Evolutionary conservation across 2,113 vertebrate genomes (phyloP), one percentile per base, ranked within the genome.

Genomic region (Pelvicachromis taeniatus): DNA sequence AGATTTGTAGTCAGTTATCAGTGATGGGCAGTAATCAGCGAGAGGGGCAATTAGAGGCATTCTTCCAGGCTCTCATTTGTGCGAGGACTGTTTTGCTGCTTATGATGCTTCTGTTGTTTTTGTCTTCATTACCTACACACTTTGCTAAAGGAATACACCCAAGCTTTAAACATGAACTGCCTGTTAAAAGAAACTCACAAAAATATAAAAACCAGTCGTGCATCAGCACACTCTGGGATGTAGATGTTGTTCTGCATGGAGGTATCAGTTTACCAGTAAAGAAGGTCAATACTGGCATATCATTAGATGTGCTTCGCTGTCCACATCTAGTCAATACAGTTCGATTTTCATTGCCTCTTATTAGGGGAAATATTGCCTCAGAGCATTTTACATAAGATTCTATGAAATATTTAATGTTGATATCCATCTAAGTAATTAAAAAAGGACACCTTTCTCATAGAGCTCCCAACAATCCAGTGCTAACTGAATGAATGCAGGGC

Each of bases 11-110:
- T 26, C 45, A 23, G 65, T 31, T 13, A 17, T 82, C 53, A 61
- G 9, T 53, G 65, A 91, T 91, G 61, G 45, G 84, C 33, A 42
- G 83, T 19, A 91, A 90, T 92, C 89, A 93, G 58, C 35, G 5
- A 1, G 21, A 61, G 45, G 59, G 65, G 75, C 79, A 93, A 91
- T 92, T 87, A 89, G 81, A 29, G 6, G 48, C 79, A 65, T 91
- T 92, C 77, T 82, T 80, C 59, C 6, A 14, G 7, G 75, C 58
- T 83, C 52, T 70, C 75, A 42, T 61, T 23, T 26, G 23, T 8
- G 2, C 53, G 80, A 78, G 21, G 59, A 83, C 59, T 88, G 61
- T 80, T 85, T 40, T 35, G 68, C 48, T 82, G 83, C 53, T 59
- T 31, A n/a, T 80, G 42, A 26, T 17, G 33, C 77, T 77, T 68